Evolutionary conservation across 1,140 invertebrate species (phyloP).

Genomic region (Lasioglossum albipes): DNA sequence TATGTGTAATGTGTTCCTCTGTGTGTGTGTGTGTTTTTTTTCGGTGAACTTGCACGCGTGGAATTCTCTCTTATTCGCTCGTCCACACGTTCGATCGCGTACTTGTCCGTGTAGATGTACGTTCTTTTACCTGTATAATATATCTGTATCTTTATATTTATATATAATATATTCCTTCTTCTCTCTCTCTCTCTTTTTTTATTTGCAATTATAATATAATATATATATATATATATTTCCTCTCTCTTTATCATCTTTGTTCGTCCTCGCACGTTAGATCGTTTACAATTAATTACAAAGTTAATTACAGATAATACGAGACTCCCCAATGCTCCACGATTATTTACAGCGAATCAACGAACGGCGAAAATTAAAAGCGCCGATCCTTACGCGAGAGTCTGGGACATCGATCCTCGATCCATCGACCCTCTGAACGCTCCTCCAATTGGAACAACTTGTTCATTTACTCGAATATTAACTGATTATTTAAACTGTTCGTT

Average conservation of each 20-base stretch:
- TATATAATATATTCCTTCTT: constrained; percentile 52
- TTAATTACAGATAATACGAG: constrained; percentile 57
- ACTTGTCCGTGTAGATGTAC: background rate
- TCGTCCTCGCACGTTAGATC: constrained; percentile 29
- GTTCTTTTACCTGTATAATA: constrained; percentile 20
- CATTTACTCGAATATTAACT: no score
- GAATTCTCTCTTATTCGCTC: background rate
- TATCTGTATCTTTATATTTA: constrained; percentile 20
- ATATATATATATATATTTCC: constrained; percentile 54
- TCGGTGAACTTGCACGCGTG: constrained; percentile 4
- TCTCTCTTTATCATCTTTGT: constrained; percentile 16
- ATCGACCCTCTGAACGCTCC: no score
- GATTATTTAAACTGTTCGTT: no score
- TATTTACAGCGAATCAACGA: constrained; percentile 48
- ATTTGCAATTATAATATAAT: constrained; percentile 50
- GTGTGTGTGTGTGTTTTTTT: constrained; percentile 13
- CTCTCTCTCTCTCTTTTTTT: background rate
- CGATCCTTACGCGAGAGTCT: background rate
- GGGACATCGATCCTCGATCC: no score
- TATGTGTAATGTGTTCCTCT: constrained; percentile 3
- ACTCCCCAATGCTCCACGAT: constrained; percentile 13
- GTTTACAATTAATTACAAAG: constrained; percentile 58
- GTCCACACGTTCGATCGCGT: background rate
- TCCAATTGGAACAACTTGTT: no score
- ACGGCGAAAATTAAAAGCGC: constrained; percentile 25